Evolutionary conservation across 2,113 vertebrate species (phyloP).

Genomic region (Todiramphus chloris): DNA sequence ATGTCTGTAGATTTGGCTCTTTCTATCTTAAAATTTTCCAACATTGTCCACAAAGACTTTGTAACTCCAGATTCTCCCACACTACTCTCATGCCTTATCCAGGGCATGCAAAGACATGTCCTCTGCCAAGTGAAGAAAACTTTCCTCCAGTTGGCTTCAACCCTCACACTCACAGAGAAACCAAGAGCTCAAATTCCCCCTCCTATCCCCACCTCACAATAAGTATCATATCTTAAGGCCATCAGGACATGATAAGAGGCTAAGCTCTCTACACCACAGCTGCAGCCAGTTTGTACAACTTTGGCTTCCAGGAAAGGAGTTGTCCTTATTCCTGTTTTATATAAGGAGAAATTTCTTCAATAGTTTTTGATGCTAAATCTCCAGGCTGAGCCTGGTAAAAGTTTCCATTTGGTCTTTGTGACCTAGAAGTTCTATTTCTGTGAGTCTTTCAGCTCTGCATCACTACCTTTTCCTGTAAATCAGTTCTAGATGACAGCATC

Average conservation of each 20-base stretch:
- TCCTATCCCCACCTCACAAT: background rate
- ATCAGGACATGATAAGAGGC: background rate
- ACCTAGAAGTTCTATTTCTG: background rate
- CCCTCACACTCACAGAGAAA: background rate
- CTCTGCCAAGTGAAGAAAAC: background rate
- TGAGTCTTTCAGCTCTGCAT: background rate
- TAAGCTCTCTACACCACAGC: background rate
- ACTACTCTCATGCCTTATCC: rapidly evolving
- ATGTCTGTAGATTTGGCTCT: background rate
- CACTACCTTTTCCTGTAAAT: background rate
- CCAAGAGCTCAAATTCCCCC: background rate
- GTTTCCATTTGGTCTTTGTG: background rate
- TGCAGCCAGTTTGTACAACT: background rate
- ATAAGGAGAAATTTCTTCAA: background rate
- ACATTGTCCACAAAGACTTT: background rate
- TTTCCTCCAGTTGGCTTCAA: rapidly evolving
- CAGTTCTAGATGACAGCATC: background rate
- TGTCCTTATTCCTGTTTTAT: background rate
- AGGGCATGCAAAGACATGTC: background rate
- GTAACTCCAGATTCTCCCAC: background rate
- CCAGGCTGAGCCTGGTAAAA: background rate
- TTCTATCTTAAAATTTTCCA: background rate
- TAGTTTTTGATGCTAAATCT: background rate
- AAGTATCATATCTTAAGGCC: background rate
- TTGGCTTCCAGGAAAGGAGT: background rate